Base-by-base conservation (phyloP, 1,140 invertebrate genomes). In the Drosophila grimshawi region DNA sequence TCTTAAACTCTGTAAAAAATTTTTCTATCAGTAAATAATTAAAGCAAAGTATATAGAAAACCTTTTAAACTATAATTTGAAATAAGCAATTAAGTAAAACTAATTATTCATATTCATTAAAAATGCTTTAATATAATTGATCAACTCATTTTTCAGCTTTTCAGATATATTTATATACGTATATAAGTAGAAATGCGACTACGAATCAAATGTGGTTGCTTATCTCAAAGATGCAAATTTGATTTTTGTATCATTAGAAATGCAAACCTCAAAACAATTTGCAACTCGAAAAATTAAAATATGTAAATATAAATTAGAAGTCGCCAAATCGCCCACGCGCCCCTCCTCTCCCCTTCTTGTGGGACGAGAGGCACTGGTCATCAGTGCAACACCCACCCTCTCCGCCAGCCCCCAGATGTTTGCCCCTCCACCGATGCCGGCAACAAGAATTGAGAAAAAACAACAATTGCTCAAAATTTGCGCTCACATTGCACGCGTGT, bases 221-320 rank as follows among this genome's bases (percentile, higher is more conserved):
- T 53, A 65, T 48, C 49, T 60, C 59, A 52, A 48, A 59, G 66
- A 73, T 68, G 56, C 52, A 74, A 74, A 69, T 74, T 43, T 35
- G 19, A 57, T 77, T 74, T 67, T 57, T 65, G 45, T 61, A 67
- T 66, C 56, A 53, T 60, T 61, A 43, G 52, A 43, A 56, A 56
- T 61, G 69, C 69, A 66, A 64, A 56, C 69, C 70, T 55, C 51
- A 69, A 74, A 74, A 69, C 52, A 69, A 51, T 69, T 74, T 43
- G 5, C 6, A 51, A 49, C 71, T 74, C 29, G 19, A 69, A 62
- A 57, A 68, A 55, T 61, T 61, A 41, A 69, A 74, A 69, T 74
- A 74, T 69, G 71, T 73, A 77, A 77, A 77, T 77, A 62, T 52
- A 73, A 67, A 77, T 77, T 77, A 73, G 75, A 71, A 77, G 51